Evolutionary conservation across 2,113 vertebrate genomes (phyloP), one percentile per base, ranked within the genome.

Genomic region (Alectura lathami): DNA sequence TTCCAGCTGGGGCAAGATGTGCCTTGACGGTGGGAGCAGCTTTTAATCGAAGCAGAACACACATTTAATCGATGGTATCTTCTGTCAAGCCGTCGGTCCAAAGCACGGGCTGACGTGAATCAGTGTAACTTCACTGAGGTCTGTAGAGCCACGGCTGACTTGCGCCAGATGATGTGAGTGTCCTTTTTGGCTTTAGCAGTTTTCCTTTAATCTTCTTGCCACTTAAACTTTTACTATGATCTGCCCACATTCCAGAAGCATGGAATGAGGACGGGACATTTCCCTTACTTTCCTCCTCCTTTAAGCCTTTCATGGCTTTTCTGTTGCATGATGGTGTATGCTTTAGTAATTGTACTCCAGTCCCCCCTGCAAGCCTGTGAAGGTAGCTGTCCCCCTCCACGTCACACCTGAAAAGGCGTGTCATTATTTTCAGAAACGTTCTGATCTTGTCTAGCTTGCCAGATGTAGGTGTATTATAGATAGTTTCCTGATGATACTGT

Each of bases 201-300:
- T 96, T 95, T 96, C 92, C 92, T 97, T 96, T 96, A 96, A 96
- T 93, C 89, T 96, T 96, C 91, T 83, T 89, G 75, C 89, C 77
- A 86, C 60, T 94, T 96, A 93, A 96, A 96, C 67, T 96, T 95
- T 96, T 96, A 85, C 93, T 95, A 74, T 95, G 86, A 95, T 96
- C 94, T 96, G 86, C 89, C 69, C 69, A 86, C 94, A 93, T 97
- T 97, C 94, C 95, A 96, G 82, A 91, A 95, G 83, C 26, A 45
- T 94, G 83, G 85, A 95, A 89, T 74, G 85, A 89, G 6, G 62
- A 82, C 73, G 87, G 93, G 86, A 88, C 27, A 30, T 94, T 96
- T 77, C 77, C 89, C 94, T 94, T 94, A 91, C 86, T 96, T 69
- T 95, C 74, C 42, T 98, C 92, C 96, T 97, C 97, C 97, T 98